Evolutionary conservation across 2,113 vertebrate species (phyloP).

Genomic region (Nicator chloris): DNA sequence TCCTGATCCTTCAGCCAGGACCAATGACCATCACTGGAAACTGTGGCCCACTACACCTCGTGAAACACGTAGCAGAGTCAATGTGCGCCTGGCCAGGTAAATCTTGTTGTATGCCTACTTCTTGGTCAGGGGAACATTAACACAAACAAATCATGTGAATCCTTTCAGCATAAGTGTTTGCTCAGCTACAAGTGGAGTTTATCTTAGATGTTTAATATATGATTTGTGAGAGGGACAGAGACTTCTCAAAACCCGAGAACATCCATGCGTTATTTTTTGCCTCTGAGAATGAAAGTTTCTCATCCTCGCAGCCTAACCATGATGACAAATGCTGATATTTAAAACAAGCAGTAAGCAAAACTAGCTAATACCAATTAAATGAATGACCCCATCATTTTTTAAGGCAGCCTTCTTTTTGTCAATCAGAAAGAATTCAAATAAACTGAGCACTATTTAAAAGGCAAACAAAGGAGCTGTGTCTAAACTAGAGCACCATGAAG

Average conservation of each 20-base stretch:
- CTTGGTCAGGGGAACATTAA: too few relatives aligned
- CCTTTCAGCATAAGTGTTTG: background rate
- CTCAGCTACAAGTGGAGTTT: background rate
- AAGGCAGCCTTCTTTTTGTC: background rate
- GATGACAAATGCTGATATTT: background rate
- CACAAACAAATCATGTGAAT: background rate
- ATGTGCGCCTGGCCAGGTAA: accelerated
- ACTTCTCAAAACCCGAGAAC: background rate
- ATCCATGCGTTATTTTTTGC: background rate
- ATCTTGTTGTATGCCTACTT: background rate
- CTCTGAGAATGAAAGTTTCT: background rate
- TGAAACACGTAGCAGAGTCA: background rate
- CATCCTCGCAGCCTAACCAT: background rate
- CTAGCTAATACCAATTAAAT: background rate
- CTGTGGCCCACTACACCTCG: too few relatives aligned
- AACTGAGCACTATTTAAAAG: background rate
- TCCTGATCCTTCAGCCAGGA: background rate
- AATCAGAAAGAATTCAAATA: background rate
- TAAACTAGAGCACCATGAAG: background rate
- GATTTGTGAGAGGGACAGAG: background rate
- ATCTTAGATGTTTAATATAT: background rate
- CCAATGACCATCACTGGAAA: background rate
- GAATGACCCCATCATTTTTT: background rate
- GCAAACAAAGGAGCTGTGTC: background rate
- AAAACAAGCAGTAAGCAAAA: background rate